phyloP scores from a whole-genome alignment of 2,888 invertebrate species.

The Allygus modestus region DNA sequence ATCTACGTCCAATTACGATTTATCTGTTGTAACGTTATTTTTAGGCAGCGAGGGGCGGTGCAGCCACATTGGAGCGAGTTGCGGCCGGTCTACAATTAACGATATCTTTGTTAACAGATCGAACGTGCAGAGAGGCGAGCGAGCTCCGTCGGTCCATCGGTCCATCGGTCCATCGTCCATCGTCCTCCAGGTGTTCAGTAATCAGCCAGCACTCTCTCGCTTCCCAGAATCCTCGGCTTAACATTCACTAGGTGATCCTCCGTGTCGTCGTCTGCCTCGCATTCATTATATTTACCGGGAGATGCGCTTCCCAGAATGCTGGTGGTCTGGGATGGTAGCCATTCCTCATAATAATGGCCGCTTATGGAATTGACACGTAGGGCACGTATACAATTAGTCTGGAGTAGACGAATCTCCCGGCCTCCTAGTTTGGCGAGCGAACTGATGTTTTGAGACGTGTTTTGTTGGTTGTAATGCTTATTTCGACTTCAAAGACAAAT shows the following conservation, averaged over 20 bases:
- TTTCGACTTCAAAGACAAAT: too few species aligned
- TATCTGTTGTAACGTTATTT: conserved; percentile 15
- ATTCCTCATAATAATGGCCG: conserved; percentile 37
- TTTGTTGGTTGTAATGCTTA: too few species aligned
- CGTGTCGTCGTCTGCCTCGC: neutral
- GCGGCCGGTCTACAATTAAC: conserved; percentile 43
- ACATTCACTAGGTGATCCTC: conserved; percentile 15
- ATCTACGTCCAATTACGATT: conserved; percentile 29
- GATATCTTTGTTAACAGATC: conserved; percentile 45
- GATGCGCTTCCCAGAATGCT: conserved; percentile 25
- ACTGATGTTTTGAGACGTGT: too few species aligned
- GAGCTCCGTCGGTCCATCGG: neutral
- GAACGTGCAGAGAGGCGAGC: conserved; percentile 35
- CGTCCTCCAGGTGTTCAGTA: conserved; percentile 45
- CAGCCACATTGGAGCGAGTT: too few species aligned
- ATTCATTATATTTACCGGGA: neutral
- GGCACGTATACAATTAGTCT: conserved; percentile 24
- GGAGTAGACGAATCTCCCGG: neutral
- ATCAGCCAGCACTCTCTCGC: conserved; percentile 23
- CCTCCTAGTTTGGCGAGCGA: too few species aligned
- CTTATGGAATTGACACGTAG: conserved; percentile 5
- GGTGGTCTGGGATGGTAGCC: conserved; percentile 12
- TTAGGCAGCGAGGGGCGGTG: conserved; percentile 21
- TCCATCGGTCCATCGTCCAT: neutral
- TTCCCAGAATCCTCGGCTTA: conserved; percentile 36